These are phyloP conservation scores for Pandemis heparana DNA, from an alignment of 2,888 invertebrate species.

Conservation along the genomic window DNA sequence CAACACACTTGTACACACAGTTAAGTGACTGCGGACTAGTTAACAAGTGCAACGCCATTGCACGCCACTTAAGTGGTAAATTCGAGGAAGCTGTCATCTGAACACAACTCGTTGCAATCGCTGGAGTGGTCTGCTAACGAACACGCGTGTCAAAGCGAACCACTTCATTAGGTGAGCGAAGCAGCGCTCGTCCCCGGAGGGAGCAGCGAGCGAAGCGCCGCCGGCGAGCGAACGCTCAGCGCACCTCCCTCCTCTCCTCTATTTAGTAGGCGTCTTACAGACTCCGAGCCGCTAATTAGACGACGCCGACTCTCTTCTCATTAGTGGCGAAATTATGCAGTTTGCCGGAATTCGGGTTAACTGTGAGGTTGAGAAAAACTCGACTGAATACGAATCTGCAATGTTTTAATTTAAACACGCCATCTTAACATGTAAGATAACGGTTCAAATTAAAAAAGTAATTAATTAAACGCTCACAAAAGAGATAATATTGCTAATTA, in stretches of 20 bases:
- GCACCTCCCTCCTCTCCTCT: conserved; percentile 50
- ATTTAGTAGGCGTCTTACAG: conserved; percentile 81
- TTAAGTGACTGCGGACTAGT: conserved; percentile 69
- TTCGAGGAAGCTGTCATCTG: conserved; percentile 82
- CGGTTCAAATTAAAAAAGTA: conserved; percentile 52
- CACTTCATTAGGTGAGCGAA: conserved; percentile 84
- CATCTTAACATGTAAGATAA: conserved; percentile 12
- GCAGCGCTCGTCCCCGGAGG: conserved; percentile 52
- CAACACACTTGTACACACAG: conserved; percentile 49
- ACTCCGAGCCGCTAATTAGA: conserved; percentile 82
- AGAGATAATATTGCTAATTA: conserved; percentile 44
- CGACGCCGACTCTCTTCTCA: conserved; percentile 80
- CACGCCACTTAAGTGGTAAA: conserved; percentile 82
- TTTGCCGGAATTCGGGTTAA: conserved; percentile 82
- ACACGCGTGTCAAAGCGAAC: conserved; percentile 85
- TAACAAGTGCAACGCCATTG: conserved; percentile 72
- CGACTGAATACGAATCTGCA: conserved; percentile 51
- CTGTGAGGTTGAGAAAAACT: conserved; percentile 70
- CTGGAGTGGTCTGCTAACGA: conserved; percentile 84
- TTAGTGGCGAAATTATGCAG: conserved; percentile 84
- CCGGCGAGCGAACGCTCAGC: conserved; percentile 50
- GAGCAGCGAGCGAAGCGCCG: conserved; percentile 44
- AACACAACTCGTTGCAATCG: conserved; percentile 74
- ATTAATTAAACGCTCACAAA: conserved; percentile 64
- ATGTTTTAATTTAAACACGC: conserved; percentile 10